phyloP scores from a whole-genome alignment of 2,113 vertebrate species.

The Aspiorhynchus laticeps region DNA sequence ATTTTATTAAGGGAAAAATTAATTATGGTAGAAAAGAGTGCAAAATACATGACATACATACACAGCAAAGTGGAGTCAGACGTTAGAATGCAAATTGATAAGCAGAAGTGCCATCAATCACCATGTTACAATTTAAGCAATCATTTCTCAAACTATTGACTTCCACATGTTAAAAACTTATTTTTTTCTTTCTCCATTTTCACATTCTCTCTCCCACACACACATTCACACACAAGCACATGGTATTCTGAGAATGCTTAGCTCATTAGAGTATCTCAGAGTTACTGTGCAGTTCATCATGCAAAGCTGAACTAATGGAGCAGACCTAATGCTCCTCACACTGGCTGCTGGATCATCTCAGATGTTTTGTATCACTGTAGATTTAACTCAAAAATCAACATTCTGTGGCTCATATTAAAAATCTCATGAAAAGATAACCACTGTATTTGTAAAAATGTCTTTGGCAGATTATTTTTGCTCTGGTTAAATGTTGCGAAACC shows the following conservation, averaged over 20 bases:
- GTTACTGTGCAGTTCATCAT: conserved; percentile 53
- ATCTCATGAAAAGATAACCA: not conserved
- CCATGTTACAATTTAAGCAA: not conserved
- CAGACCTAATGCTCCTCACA: conserved; percentile 55
- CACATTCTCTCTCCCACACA: not conserved
- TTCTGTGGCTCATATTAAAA: conserved; percentile 37
- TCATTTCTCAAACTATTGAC: conserved; percentile 25
- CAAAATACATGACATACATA: not conserved
- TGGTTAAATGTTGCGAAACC: not conserved
- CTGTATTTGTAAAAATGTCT: not conserved
- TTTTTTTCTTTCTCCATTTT: not conserved
- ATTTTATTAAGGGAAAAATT: too few species aligned
- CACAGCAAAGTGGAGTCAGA: not conserved
- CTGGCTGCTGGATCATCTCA: conserved; percentile 52
- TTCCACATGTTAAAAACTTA: not conserved
- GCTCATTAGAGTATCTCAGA: conserved; percentile 52
- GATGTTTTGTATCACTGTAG: conserved; percentile 43
- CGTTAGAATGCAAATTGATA: not conserved
- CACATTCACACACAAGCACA: conserved; percentile 29
- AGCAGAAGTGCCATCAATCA: not conserved
- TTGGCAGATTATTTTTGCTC: not conserved
- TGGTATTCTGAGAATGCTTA: conserved; percentile 36
- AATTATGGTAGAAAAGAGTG: too few species aligned
- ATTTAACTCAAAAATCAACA: conserved; percentile 58
- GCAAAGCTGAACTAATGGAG: conserved; percentile 56